Evolutionary conservation across 2,797 vertebrate genomes (phyloP).

Genomic region (Pitangus sulphuratus): DNA sequence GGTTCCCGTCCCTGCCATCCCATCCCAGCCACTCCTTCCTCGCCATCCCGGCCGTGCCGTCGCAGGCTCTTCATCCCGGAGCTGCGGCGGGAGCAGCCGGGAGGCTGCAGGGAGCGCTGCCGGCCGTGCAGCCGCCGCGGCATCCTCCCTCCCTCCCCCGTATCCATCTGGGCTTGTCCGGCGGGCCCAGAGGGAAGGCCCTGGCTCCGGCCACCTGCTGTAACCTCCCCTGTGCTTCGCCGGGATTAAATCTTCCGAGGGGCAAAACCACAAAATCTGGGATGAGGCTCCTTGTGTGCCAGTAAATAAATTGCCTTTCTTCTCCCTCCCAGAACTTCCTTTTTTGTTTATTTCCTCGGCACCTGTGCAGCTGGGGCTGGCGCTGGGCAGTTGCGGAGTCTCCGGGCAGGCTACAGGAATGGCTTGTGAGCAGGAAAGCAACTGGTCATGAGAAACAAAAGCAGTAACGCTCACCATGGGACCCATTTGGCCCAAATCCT

Average conservation of each 20-base stretch:
- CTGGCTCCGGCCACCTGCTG: neutral
- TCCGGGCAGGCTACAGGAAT: fast-evolving
- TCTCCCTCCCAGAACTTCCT: too few species aligned
- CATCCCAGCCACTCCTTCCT: neutral
- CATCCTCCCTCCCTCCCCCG: neutral
- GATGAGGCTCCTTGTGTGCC: neutral
- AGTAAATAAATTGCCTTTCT: neutral
- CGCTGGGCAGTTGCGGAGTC: neutral
- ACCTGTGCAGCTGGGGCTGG: neutral
- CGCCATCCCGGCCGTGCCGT: neutral
- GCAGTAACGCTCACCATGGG: neutral
- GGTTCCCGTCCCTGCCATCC: too few species aligned
- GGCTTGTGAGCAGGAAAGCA: neutral
- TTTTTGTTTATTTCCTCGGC: neutral
- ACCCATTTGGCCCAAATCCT: neutral
- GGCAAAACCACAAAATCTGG: neutral
- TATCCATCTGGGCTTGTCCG: neutral
- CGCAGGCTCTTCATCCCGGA: too few species aligned
- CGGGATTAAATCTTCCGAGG: neutral
- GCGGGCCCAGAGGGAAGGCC: neutral
- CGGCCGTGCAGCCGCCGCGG: neutral
- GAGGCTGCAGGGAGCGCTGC: neutral
- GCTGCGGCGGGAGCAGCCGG: neutral
- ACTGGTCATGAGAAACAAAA: neutral
- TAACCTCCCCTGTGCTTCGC: fast-evolving